Percentiles rank a stretch among this genome's conserved stretches.
These are phyloP conservation scores for Cyanoramphus novaezelandiae DNA, from an alignment of 2,113 vertebrate species.

Conservation along the genomic window DNA sequence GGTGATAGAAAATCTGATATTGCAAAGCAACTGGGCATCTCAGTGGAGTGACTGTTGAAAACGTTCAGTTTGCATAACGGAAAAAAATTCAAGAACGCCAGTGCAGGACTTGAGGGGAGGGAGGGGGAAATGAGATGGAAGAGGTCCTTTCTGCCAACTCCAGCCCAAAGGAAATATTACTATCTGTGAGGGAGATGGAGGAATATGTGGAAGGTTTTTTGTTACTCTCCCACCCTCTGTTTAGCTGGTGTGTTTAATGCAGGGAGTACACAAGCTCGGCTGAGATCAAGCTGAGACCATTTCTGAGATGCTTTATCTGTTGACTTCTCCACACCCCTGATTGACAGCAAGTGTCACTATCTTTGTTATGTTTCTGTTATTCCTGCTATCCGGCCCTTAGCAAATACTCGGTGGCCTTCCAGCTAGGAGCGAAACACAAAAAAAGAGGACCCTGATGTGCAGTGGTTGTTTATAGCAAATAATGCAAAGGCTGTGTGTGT, in stretches of 20 bases:
- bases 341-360: not conserved
- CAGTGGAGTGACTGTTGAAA: not conserved
- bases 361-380: not conserved
- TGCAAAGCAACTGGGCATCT: not conserved
- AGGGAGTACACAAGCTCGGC: not conserved
- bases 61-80: not conserved
- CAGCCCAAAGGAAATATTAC: not conserved
- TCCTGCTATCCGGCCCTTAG: not conserved
- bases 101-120: not conserved
- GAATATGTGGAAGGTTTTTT: not conserved
- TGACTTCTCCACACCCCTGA: not conserved
- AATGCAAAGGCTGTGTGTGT: fast-evolving
- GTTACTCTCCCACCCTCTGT: not conserved
- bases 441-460: not conserved
- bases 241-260: not conserved
- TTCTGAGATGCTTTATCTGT: not conserved
- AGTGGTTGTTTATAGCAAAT: not conserved
- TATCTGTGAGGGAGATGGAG: not conserved
- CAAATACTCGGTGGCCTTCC: not conserved
- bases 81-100: not conserved
- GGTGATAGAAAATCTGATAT: not conserved
- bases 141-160: not conserved
- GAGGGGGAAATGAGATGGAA: not conserved
- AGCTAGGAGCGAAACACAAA: not conserved
- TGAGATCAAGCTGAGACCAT: not conserved